phyloP scores from a whole-genome alignment of 2,888 invertebrate genomes.

The Caradrina kadenii region DNA sequence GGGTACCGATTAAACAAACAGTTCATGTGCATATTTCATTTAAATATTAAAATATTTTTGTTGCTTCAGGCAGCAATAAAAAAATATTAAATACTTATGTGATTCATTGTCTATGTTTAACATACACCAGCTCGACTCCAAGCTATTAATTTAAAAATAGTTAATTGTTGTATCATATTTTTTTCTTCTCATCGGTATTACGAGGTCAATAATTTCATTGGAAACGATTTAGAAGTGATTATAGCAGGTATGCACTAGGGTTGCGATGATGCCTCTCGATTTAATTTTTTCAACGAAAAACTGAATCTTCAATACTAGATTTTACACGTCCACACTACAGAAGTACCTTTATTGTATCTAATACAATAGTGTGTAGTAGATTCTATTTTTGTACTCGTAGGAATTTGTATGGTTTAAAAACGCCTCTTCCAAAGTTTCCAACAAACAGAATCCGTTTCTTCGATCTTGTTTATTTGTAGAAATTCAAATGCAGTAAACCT shows the following conservation, averaged over 20 bases:
- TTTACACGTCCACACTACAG: not conserved
- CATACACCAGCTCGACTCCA: not conserved
- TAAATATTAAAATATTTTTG: not conserved
- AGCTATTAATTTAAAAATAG: conserved; percentile 14
- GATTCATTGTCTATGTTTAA: not conserved
- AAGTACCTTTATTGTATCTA: not conserved
- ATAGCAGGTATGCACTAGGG: not conserved
- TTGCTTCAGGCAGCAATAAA: not conserved
- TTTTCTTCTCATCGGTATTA: conserved; percentile 7
- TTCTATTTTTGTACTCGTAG: not conserved
- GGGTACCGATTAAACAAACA: not conserved
- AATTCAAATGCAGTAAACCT: too few species aligned
- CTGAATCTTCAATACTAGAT: not conserved
- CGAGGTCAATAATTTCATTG: conserved; percentile 12
- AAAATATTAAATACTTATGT: not conserved
- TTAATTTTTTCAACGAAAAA: not conserved
- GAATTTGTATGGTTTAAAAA: not conserved
- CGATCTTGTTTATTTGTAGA: too few species aligned
- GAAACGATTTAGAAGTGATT: conserved; percentile 1
- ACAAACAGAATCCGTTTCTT: not conserved
- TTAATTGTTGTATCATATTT: conserved; percentile 17
- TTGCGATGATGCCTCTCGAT: not conserved
- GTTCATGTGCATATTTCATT: not conserved
- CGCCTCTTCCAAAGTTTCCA: not conserved
- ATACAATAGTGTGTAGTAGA: not conserved